These are phyloP conservation scores for Actinostola sp. DNA, from an alignment of 92 coral and sea anemone genomes.

Conservation along the genomic window DNA sequence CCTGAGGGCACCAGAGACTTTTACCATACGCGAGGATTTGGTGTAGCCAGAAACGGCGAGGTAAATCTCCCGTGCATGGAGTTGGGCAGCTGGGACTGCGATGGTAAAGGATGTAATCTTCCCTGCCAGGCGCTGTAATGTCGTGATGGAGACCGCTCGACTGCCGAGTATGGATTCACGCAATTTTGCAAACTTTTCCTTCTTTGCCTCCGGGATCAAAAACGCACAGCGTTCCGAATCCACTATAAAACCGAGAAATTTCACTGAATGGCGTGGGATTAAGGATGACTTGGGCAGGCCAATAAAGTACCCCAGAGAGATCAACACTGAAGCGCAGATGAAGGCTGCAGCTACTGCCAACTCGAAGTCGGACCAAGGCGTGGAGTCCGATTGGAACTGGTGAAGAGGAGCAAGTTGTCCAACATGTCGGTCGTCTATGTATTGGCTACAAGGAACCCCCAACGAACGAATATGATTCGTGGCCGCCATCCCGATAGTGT, in stretches of 20 bases:
- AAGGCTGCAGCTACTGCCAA: slow-evolving; percentile 53
- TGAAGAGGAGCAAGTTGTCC: slow-evolving; percentile 12
- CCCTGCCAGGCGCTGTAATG: slow-evolving; percentile 26
- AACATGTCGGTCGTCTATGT: slow-evolving; percentile 2
- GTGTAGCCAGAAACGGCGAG: too few relatives aligned
- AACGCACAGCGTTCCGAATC: slow-evolving; percentile 49
- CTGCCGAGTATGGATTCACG: slow-evolving; percentile 18
- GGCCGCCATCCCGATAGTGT: not conserved
- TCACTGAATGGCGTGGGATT: slow-evolving; percentile 22
- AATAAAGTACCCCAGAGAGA: slow-evolving; percentile 2
- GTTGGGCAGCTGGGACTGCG: slow-evolving; percentile 29
- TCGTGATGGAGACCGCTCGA: slow-evolving; percentile 16
- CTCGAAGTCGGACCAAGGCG: slow-evolving; percentile 42
- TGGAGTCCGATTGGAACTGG: too few relatives aligned
- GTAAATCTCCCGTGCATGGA: slow-evolving; percentile 12
- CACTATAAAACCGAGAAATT: slow-evolving; percentile 32
- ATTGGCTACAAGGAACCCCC: not conserved
- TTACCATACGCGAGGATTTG: slow-evolving; percentile 32
- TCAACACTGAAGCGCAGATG: slow-evolving; percentile 18
- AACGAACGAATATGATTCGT: not conserved
- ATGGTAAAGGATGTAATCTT: slow-evolving; percentile 35
- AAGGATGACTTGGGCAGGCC: slow-evolving; percentile 10
- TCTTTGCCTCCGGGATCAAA: slow-evolving; percentile 43
- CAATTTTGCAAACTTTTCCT: slow-evolving; percentile 23
- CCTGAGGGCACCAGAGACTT: slow-evolving; percentile 22